These are phyloP conservation scores for Channa striata DNA, from an alignment of 2,797 vertebrate species.

Conservation along the genomic window DNA sequence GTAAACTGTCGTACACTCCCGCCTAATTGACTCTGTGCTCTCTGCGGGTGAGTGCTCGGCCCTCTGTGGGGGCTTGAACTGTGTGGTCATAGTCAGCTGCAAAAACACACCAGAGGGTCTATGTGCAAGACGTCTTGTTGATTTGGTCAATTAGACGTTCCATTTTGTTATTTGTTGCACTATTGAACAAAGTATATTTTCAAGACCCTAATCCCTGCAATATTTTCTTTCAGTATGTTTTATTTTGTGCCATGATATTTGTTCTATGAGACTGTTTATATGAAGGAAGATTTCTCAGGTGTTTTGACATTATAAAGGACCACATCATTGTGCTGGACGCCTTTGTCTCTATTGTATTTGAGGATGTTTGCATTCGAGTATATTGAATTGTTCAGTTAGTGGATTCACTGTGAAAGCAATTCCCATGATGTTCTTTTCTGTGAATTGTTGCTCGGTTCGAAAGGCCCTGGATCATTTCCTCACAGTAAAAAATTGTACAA, in stretches of 20 bases:
- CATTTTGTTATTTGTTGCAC: constrained; percentile 10
- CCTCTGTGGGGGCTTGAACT: constrained; percentile 40
- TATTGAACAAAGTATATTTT: constrained; percentile 2
- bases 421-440: no score
- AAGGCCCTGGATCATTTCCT: no score
- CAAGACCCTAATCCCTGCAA: neutral
- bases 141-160: constrained; percentile 19
- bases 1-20: constrained; percentile 58
- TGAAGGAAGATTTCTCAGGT: no score
- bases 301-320: no score
- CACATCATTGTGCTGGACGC: no score
- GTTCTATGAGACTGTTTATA: no score
- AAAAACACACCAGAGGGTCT: constrained; percentile 61
- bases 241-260: neutral
- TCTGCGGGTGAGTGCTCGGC: constrained; percentile 25
- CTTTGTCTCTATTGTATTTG: no score
- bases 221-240: neutral
- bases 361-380: no score
- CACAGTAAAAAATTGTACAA: no score
- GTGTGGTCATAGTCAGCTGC: constrained; percentile 67
- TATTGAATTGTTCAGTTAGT: no score
- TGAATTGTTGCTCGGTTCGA: no score
- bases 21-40: constrained; percentile 27
- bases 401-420: no score
- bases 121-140: constrained; percentile 22